A percentile compares a stretch with the other conserved stretches of the same genome.
phyloP scores from a whole-genome alignment of 2,888 invertebrate species.

The Zootermopsis nevadensis region DNA sequence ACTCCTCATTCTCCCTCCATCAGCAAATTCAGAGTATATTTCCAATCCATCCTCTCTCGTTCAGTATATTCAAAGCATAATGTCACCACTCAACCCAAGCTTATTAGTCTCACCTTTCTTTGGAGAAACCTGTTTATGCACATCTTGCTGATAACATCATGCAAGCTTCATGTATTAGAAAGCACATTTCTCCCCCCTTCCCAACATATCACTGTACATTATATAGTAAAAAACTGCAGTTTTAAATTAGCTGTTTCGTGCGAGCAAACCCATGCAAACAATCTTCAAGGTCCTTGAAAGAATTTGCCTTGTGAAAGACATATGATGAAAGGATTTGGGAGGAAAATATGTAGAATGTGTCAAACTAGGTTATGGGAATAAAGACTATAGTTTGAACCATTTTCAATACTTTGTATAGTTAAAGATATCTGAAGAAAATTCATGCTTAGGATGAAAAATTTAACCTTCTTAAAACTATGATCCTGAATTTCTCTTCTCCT shows the following conservation, averaged over 20 bases:
- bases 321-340: too few species aligned
- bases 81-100: not conserved
- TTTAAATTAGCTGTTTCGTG: not conserved
- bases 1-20: too few species aligned
- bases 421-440: too few species aligned
- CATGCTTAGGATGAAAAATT: too few species aligned
- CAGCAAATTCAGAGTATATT: too few species aligned
- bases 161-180: conserved; percentile 8
- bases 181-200: not conserved
- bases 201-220: not conserved
- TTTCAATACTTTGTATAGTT: too few species aligned
- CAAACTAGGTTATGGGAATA: too few species aligned
- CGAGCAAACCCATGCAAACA: conserved; percentile 1
- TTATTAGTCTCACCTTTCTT: not conserved
- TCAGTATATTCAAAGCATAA: not conserved
- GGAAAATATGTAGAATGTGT: too few species aligned
- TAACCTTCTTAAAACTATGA: too few species aligned
- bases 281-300: not conserved
- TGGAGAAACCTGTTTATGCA: not conserved
- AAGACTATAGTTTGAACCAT: too few species aligned
- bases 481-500: too few species aligned
- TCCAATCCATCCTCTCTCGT: too few species aligned
- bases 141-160: not conserved
- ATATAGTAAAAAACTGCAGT: not conserved
- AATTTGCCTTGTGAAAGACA: not conserved